Conservation (phyloP, 1,140 invertebrate species). For the Apis mellifera region DNA sequence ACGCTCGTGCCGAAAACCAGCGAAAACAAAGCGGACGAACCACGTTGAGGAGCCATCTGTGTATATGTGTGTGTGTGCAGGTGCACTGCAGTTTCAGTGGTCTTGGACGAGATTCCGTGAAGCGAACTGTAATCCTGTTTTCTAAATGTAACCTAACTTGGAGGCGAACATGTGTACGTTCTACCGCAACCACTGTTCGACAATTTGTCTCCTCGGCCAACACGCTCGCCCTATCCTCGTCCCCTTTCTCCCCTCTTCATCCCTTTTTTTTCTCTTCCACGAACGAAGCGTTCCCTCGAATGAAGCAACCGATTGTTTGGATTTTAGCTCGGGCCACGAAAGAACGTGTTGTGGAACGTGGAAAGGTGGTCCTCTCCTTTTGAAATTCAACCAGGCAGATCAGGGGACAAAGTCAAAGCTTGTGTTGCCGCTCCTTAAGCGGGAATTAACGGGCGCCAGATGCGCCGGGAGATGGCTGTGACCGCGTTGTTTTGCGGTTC, state of each 20-base stretch:
- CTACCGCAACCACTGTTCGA: slow-evolving; percentile 76
- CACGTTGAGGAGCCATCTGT: slow-evolving; percentile 52
- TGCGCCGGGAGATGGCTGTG: too few species aligned
- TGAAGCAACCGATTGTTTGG: neutral
- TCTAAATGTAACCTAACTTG: slow-evolving; percentile 77
- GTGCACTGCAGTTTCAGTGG: slow-evolving; percentile 65
- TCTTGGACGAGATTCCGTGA: slow-evolving; percentile 51
- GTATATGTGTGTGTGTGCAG: slow-evolving; percentile 50
- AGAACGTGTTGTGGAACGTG: too few species aligned
- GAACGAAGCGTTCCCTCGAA: neutral
- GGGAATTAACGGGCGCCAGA: slow-evolving; percentile 15
- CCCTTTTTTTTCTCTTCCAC: neutral
- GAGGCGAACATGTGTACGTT: slow-evolving; percentile 73
- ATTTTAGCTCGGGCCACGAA: too few species aligned
- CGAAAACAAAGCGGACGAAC: slow-evolving; percentile 35
- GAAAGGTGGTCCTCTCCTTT: neutral
- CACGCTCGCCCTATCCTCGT: slow-evolving; percentile 24
- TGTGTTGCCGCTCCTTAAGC: slow-evolving; percentile 22
- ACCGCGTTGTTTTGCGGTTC: neutral
- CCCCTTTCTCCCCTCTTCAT: neutral
- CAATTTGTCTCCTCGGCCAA: slow-evolving; percentile 73
- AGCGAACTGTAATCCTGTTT: slow-evolving; percentile 79
- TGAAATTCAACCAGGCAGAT: slow-evolving; percentile 11
- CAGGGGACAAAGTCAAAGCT: neutral
- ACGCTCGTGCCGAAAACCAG: slow-evolving; percentile 4